phyloP scores from a whole-genome alignment of 2,888 invertebrate genomes.

The Hydrotaea diabolus region DNA sequence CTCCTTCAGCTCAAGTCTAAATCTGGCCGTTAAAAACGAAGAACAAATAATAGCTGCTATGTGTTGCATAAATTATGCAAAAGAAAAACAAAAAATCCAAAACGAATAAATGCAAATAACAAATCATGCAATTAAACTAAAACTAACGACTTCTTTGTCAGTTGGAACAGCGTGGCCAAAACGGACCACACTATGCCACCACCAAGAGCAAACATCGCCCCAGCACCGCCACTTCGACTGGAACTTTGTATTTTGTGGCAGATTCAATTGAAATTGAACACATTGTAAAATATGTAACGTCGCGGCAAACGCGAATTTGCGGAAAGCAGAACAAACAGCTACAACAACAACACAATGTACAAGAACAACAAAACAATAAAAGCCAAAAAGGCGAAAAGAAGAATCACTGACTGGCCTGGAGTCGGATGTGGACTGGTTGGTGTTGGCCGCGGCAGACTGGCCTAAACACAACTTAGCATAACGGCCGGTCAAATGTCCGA shows the following conservation, averaged over 20 bases:
- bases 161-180: constrained; percentile 55
- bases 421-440: background rate
- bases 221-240: constrained; percentile 12
- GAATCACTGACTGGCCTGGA: background rate
- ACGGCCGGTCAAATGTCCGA: constrained; percentile 67
- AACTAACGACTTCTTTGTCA: constrained; percentile 74
- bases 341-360: no score
- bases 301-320: constrained; percentile 10
- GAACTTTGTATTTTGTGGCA: constrained; percentile 1
- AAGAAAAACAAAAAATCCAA: constrained; percentile 30
- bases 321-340: background rate
- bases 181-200: constrained; percentile 46
- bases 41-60: constrained; percentile 28
- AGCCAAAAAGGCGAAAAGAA: background rate
- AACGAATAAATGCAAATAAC: constrained; percentile 78
- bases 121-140: constrained; percentile 79
- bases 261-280: constrained; percentile 34
- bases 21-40: background rate
- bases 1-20: background rate
- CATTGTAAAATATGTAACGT: constrained; percentile 31
- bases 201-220: constrained; percentile 17
- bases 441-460: background rate
- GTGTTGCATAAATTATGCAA: constrained; percentile 67
- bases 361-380: constrained; percentile 12
- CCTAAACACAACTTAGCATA: constrained; percentile 29